These are phyloP conservation scores for Lophius americanus DNA, from an alignment of 2,797 vertebrate genomes.

Conservation along the genomic window DNA sequence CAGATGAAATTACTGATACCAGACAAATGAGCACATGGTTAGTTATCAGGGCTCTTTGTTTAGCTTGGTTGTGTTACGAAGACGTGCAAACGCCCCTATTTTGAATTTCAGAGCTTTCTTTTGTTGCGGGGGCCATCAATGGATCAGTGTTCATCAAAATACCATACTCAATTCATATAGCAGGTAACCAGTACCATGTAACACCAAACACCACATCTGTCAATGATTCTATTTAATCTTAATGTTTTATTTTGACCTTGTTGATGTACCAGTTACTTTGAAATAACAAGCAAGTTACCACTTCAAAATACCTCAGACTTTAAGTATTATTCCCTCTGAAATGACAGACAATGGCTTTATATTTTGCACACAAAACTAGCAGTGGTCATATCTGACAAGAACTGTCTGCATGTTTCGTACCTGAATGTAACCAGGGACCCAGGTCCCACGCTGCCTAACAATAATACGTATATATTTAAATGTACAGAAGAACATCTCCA, in stretches of 20 bases:
- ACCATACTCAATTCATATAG: constrained; percentile 64
- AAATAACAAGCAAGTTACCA: constrained; percentile 70
- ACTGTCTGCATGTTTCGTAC: constrained; percentile 50
- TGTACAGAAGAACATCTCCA: too few relatives aligned
- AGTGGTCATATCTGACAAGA: constrained; percentile 58
- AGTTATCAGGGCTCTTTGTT: constrained; percentile 30
- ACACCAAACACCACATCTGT: constrained; percentile 51
- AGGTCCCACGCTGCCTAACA: constrained; percentile 34
- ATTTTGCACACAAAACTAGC: constrained; percentile 54
- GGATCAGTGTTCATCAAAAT: constrained; percentile 60
- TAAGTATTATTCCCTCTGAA: constrained; percentile 56
- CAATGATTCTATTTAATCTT: constrained; percentile 33
- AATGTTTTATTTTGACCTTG: constrained; percentile 70
- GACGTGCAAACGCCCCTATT: constrained; percentile 19
- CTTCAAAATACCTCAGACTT: constrained; percentile 54
- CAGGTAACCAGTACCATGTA: constrained; percentile 40
- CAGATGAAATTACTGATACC: constrained; percentile 37
- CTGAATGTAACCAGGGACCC: constrained; percentile 41
- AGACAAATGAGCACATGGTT: constrained; percentile 37
- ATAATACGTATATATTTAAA: too few relatives aligned
- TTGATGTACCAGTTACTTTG: constrained; percentile 56
- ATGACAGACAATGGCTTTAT: constrained; percentile 47
- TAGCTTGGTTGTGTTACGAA: constrained; percentile 25
- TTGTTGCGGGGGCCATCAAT: constrained; percentile 21
- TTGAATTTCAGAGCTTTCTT: constrained; percentile 40